Evolutionary conservation across 2,797 vertebrate genomes (phyloP).

Genomic region (Thalassophryne amazonica): DNA sequence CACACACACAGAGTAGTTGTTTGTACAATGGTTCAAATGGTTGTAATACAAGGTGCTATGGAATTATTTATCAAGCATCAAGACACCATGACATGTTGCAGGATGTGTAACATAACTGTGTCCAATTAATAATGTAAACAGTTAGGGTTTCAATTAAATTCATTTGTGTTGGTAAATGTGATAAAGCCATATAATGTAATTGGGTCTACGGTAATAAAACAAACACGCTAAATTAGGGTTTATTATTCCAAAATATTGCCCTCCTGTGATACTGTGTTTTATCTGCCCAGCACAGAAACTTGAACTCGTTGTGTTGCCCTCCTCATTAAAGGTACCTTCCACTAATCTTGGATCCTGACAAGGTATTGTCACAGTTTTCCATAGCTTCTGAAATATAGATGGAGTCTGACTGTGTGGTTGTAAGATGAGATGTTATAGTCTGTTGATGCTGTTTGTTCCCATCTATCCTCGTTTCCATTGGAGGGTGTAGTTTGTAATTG

Average conservation of each 20-base stretch:
- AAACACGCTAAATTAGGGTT: conserved; percentile 24
- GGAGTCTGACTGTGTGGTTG: conserved; percentile 63
- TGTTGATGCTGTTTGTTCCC: conserved; percentile 57
- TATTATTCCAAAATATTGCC: conserved; percentile 44
- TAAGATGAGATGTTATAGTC: conserved; percentile 62
- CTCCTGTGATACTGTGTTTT: conserved; percentile 20
- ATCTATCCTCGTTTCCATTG: conserved; percentile 49
- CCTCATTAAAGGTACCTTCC: conserved; percentile 53
- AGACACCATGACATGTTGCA: not conserved
- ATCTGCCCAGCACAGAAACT: conserved; percentile 30
- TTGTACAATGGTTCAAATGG: too few relatives aligned
- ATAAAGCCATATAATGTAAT: not conserved
- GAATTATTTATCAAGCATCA: not conserved
- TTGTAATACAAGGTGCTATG: too few relatives aligned
- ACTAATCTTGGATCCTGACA: conserved; percentile 61
- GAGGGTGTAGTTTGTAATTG: conserved; percentile 1
- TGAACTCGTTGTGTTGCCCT: conserved; percentile 20
- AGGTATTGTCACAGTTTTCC: conserved; percentile 69
- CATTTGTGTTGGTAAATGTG: not conserved
- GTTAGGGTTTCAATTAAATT: not conserved
- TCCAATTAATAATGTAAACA: not conserved
- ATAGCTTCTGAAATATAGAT: conserved; percentile 74
- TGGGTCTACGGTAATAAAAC: not conserved
- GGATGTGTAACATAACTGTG: not conserved
- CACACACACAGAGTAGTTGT: too few relatives aligned